A percentile compares a stretch with the other conserved stretches of the same genome.
phyloP scores from a whole-genome alignment of 53 echinoderm and acorn worm species.

The Mesocentrotus franciscanus region DNA sequence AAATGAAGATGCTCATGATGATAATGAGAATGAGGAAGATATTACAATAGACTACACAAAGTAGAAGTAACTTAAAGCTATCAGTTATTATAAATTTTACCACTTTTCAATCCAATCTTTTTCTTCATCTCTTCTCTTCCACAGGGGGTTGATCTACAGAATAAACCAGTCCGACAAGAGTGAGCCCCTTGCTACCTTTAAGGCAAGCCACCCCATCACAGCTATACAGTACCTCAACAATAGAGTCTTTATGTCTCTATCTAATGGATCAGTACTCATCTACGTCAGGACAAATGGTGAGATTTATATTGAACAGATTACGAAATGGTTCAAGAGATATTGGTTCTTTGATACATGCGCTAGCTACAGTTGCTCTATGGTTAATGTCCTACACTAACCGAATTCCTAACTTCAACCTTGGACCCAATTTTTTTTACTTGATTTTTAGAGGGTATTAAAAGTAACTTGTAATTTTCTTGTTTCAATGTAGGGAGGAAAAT shows the following conservation, averaged over 20 bases:
- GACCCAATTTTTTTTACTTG: no score
- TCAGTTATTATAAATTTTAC: not conserved
- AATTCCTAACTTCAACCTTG: not conserved
- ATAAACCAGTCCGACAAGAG: constrained; percentile 83
- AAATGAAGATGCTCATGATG: not conserved
- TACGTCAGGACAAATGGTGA: constrained; percentile 83
- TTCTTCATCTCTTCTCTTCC: not conserved
- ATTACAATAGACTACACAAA: not conserved
- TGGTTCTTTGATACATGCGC: no score
- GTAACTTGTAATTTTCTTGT: no score
- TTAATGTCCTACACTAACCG: no score
- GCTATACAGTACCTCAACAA: constrained; percentile 90
- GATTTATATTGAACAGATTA: not conserved
- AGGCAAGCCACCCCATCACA: constrained; percentile 79
- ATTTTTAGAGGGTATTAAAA: no score
- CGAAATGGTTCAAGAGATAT: no score
- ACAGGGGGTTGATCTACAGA: constrained; percentile 86
- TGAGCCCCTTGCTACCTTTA: constrained; percentile 80
- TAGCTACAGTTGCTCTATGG: not conserved
- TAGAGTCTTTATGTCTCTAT: constrained; percentile 84
- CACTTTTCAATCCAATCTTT: not conserved
- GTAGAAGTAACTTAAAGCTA: not conserved
- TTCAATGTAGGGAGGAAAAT: no score
- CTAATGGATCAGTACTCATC: constrained; percentile 87
- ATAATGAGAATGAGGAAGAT: not conserved